A percentile compares a stretch with the other conserved stretches of the same genome.
Conservation (phyloP, 2,888 invertebrate genomes). For the Eilema depressum region DNA sequence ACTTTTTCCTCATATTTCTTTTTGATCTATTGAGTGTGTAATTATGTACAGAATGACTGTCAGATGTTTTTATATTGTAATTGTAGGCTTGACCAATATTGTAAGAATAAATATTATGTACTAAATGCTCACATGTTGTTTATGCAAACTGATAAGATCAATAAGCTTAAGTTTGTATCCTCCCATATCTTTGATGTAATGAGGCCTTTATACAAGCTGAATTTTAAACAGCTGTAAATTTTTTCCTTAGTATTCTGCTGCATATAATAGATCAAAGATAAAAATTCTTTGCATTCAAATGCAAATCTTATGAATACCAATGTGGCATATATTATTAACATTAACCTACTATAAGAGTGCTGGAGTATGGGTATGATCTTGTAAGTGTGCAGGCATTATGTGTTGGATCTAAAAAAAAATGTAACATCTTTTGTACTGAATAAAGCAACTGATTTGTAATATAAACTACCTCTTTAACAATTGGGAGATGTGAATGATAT, state of each 20-base stretch:
- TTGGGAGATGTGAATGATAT: slow-evolving; percentile 25
- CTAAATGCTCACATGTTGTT: background rate
- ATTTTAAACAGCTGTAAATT: slow-evolving; percentile 5
- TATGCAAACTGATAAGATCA: background rate
- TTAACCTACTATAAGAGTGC: slow-evolving; percentile 5
- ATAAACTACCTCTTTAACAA: slow-evolving; percentile 41
- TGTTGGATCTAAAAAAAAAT: background rate
- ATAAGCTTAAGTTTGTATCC: background rate
- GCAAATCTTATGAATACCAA: slow-evolving; percentile 39
- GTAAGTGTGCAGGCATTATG: background rate
- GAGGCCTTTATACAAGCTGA: slow-evolving; percentile 4
- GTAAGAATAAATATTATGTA: slow-evolving; percentile 7
- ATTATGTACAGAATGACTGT: background rate
- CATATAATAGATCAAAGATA: slow-evolving; percentile 9
- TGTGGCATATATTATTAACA: slow-evolving; percentile 10
- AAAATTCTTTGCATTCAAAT: slow-evolving; percentile 46
- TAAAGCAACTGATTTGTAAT: slow-evolving; percentile 14
- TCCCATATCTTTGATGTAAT: background rate
- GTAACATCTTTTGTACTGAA: slow-evolving; percentile 3
- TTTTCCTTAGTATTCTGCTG: slow-evolving; percentile 7
- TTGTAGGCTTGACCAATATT: slow-evolving; percentile 15
- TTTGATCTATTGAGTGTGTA: background rate
- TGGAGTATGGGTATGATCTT: background rate
- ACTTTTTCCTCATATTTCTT: background rate
- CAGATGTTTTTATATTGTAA: background rate